These are phyloP conservation scores for Masticophis lateralis DNA, from an alignment of 2,797 vertebrate genomes.

Conservation along the genomic window DNA sequence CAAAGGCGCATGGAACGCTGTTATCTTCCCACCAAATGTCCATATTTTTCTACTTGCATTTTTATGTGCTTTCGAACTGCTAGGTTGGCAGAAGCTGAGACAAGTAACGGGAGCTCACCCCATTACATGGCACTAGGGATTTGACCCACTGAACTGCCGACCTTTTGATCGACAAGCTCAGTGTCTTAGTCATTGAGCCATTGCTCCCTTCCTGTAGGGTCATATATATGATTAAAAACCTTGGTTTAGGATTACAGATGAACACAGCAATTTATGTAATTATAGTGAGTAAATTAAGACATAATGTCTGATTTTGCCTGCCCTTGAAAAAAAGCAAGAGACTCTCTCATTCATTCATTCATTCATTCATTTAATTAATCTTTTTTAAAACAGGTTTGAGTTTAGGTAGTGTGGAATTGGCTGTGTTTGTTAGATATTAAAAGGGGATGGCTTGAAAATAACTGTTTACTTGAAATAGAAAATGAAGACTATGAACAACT, in stretches of 20 bases:
- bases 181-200: no score
- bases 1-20: no score
- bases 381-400: background rate
- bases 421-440: background rate
- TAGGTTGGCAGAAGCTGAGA: no score
- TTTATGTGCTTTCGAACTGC: no score
- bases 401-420: background rate
- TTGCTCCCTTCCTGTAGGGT: background rate
- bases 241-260: background rate
- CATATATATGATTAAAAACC: background rate
- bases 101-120: no score
- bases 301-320: background rate
- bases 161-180: no score
- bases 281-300: background rate
- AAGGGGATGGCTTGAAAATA: background rate
- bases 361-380: background rate
- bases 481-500: background rate
- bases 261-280: background rate
- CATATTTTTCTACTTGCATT: no score
- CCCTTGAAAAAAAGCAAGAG: background rate
- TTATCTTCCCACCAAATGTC: no score
- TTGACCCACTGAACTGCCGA: no score
- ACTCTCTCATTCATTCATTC: background rate
- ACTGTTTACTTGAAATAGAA: background rate
- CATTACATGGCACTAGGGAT: no score